phyloP scores from a whole-genome alignment of 2,113 vertebrate species.

The Mirounga angustirostris region DNA sequence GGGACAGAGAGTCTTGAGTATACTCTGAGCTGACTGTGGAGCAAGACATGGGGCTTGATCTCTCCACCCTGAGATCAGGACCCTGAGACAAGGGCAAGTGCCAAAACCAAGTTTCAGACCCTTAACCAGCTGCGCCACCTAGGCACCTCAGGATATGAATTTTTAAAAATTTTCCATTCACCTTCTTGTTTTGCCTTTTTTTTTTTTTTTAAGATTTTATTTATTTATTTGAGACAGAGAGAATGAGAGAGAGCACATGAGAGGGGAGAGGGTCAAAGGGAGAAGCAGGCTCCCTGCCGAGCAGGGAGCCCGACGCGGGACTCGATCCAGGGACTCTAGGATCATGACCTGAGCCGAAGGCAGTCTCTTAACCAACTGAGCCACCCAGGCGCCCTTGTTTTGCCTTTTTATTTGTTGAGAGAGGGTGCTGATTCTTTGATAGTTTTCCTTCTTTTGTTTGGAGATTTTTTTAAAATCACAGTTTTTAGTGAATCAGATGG shows the following conservation, averaged over 20 bases:
- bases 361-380: too few relatives aligned
- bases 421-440: not conserved
- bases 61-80: not conserved
- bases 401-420: conserved; percentile 25
- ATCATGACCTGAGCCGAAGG: too few relatives aligned
- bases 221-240: too few relatives aligned
- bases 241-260: too few relatives aligned
- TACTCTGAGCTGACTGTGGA: not conserved
- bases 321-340: too few relatives aligned
- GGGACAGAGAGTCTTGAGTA: not conserved
- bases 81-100: not conserved
- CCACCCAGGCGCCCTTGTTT: not conserved
- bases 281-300: too few relatives aligned
- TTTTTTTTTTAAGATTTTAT: too few relatives aligned
- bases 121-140: not conserved
- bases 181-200: not conserved
- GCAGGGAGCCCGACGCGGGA: too few relatives aligned
- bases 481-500: not conserved
- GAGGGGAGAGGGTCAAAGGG: too few relatives aligned
- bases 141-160: not conserved
- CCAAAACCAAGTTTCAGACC: not conserved
- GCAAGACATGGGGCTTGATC: not conserved
- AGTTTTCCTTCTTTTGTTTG: conserved; percentile 12
- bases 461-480: not conserved
- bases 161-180: not conserved